phyloP scores from a whole-genome alignment of 1,140 invertebrate genomes.

The Caenorhabditis briggsae region DNA sequence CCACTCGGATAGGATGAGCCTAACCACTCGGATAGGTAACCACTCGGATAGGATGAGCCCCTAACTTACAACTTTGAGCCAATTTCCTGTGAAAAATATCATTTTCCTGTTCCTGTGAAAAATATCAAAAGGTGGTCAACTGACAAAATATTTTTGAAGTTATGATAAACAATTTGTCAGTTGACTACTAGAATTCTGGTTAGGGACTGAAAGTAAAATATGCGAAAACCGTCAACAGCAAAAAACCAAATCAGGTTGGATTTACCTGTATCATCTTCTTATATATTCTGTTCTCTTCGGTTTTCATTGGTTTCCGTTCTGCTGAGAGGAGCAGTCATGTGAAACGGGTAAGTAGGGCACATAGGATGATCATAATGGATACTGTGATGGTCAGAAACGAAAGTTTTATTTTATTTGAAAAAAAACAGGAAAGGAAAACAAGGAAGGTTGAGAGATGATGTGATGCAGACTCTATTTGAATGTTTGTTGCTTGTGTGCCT shows the following conservation, averaged over 20 bases:
- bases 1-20: too few species aligned
- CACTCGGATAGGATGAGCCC: too few species aligned
- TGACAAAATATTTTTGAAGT: too few species aligned
- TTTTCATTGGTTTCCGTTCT: background rate
- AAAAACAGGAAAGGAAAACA: background rate
- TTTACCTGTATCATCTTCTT: conserved; percentile 16
- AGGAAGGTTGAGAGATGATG: background rate
- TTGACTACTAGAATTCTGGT: too few species aligned
- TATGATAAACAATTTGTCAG: too few species aligned
- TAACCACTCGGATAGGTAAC: too few species aligned
- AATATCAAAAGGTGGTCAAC: too few species aligned
- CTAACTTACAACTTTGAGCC: too few species aligned
- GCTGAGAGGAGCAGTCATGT: conserved; percentile 19
- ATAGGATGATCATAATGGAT: background rate
- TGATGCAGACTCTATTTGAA: background rate
- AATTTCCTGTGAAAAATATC: too few species aligned
- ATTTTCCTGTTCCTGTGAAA: too few species aligned
- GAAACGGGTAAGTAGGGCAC: conserved; percentile 43
- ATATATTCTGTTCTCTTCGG: background rate
- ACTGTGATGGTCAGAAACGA: conserved; percentile 26
- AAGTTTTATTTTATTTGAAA: conserved; percentile 42
- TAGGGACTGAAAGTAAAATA: background rate
- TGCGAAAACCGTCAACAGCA: background rate
- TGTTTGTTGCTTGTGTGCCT: background rate
- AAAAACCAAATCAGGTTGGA: background rate